phyloP scores from a whole-genome alignment of 2,888 invertebrate genomes.

The Hipparchia semele region DNA sequence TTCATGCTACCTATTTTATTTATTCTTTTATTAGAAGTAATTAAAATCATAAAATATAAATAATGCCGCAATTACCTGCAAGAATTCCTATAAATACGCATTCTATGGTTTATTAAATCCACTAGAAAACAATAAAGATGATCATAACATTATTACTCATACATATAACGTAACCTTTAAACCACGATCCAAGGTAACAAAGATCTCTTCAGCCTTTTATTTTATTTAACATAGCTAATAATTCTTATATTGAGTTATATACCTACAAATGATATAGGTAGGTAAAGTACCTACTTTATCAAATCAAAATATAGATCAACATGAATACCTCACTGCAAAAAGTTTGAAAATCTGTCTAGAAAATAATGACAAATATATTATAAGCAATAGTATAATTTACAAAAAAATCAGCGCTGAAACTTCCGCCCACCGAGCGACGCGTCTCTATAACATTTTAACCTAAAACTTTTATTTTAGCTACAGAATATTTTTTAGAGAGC shows the following conservation, averaged over 20 bases:
- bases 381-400: no score
- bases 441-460: background rate
- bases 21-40: background rate
- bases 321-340: no score
- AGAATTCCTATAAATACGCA: conserved; percentile 25
- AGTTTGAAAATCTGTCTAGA: no score
- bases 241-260: background rate
- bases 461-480: no score
- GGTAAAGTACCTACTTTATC: no score
- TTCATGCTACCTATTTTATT: background rate
- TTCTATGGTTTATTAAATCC: conserved; percentile 23
- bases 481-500: no score
- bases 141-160: conserved; percentile 29
- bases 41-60: conserved; percentile 15
- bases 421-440: background rate
- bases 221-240: conserved; percentile 1
- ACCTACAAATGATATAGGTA: no score
- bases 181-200: conserved; percentile 28
- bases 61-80: conserved; percentile 4
- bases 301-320: no score
- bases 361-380: no score
- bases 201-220: conserved; percentile 28
- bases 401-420: no score
- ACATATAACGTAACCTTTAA: conserved; percentile 26
- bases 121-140: conserved; percentile 8